phyloP scores from a whole-genome alignment of 2,113 vertebrate species.

The Sapajus apella region DNA sequence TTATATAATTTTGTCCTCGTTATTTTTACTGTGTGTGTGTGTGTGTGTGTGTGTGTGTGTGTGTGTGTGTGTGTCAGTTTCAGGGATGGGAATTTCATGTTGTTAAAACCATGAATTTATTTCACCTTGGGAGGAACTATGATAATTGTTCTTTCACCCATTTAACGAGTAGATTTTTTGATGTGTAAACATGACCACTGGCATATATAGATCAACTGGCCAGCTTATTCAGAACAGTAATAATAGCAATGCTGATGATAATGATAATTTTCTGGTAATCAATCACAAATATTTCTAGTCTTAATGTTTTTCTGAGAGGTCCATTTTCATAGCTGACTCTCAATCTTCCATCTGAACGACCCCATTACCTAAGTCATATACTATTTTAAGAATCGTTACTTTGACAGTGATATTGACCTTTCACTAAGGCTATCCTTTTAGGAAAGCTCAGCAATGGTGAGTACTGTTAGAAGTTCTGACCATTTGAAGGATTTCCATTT shows the following conservation, averaged over 20 bases:
- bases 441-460: neutral
- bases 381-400: neutral
- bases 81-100: neutral
- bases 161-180: neutral
- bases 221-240: neutral
- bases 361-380: neutral
- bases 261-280: neutral
- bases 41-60: neutral
- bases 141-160: neutral
- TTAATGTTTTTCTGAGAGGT: neutral
- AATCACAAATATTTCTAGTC: neutral
- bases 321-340: neutral
- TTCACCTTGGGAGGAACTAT: neutral
- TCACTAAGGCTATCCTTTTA: neutral
- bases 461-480: neutral
- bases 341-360: neutral
- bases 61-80: neutral
- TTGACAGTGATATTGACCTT: neutral
- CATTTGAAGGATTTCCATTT: neutral
- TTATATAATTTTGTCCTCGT: neutral
- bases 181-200: neutral
- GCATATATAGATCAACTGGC: neutral
- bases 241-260: neutral
- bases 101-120: neutral
- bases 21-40: neutral